phyloP scores from a whole-genome alignment of 1,140 invertebrate genomes.

The Uloborus diversus region DNA sequence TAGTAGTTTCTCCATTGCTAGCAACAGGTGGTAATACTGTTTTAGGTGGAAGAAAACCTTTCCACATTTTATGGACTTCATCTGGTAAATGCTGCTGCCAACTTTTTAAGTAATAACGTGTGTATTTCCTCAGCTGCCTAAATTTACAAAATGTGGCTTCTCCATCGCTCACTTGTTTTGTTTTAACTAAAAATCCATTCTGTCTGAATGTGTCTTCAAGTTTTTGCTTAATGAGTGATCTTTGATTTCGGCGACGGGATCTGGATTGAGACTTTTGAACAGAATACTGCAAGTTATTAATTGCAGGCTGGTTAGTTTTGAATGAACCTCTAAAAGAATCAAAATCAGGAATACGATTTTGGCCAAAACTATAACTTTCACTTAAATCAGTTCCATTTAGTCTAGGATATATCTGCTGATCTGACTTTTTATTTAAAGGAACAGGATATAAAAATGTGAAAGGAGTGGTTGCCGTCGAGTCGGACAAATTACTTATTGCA shows the following conservation, averaged over 20 bases:
- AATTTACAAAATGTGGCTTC: constrained; percentile 95
- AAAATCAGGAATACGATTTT: too few species aligned
- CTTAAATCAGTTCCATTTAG: neutral
- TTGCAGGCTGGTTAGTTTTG: neutral
- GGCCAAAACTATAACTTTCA: neutral
- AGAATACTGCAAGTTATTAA: constrained; percentile 3
- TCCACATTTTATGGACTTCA: constrained; percentile 61
- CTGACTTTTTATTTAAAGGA: neutral
- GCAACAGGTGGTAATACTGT: constrained; percentile 52
- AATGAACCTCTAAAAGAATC: too few species aligned
- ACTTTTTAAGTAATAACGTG: constrained; percentile 87
- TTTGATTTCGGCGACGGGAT: constrained; percentile 75
- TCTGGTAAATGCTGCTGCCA: constrained; percentile 92
- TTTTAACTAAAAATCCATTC: constrained; percentile 91
- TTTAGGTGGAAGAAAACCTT: constrained; percentile 60
- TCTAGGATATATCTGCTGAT: neutral
- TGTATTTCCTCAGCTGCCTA: constrained; percentile 88
- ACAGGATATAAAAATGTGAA: constrained; percentile 17
- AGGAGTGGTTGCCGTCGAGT: neutral
- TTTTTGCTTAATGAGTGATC: constrained; percentile 82
- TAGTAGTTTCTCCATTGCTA: constrained; percentile 1
- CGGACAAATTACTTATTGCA: neutral
- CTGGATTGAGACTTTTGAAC: constrained; percentile 44
- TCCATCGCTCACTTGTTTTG: constrained; percentile 88
- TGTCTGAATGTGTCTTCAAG: constrained; percentile 91